Conservation (phyloP, 2,113 vertebrate genomes). For the Centrocercus urophasianus region DNA sequence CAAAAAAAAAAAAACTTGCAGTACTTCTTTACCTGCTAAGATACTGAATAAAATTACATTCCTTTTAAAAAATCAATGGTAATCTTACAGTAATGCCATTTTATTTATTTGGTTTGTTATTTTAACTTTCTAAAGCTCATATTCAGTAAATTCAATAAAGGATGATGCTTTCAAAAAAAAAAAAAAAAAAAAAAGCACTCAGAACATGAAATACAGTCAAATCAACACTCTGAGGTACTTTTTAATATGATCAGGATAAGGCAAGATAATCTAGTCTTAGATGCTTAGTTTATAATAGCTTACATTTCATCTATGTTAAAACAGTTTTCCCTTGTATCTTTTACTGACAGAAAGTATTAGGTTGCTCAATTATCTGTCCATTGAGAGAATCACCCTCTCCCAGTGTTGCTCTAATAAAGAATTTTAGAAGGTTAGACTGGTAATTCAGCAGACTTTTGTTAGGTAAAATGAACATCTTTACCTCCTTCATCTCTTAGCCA, state of each 20-base stretch:
- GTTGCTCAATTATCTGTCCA: fast-evolving
- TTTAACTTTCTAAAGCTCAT: not conserved
- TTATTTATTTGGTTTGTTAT: not conserved
- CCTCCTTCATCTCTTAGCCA: not conserved
- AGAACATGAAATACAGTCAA: not conserved
- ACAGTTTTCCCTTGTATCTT: not conserved
- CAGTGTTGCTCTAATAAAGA: not conserved
- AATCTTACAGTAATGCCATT: not conserved
- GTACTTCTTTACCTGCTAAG: not conserved
- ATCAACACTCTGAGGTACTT: not conserved
- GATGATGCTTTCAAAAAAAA: too few species aligned
- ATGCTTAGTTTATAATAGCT: not conserved
- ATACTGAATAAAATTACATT: not conserved
- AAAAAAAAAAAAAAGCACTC: not conserved
- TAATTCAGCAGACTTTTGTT: not conserved
- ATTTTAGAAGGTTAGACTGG: not conserved
- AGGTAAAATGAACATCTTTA: not conserved
- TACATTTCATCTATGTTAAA: not conserved
- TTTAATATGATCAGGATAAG: not conserved
- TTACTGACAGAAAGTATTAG: not conserved
- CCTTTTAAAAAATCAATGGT: not conserved
- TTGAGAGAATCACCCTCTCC: not conserved
- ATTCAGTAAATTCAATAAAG: too few species aligned
- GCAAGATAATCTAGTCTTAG: not conserved
- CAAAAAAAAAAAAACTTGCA: not conserved